Evolutionary conservation across 2,888 invertebrate genomes (phyloP).

Genomic region (Limulus polyphemus): DNA sequence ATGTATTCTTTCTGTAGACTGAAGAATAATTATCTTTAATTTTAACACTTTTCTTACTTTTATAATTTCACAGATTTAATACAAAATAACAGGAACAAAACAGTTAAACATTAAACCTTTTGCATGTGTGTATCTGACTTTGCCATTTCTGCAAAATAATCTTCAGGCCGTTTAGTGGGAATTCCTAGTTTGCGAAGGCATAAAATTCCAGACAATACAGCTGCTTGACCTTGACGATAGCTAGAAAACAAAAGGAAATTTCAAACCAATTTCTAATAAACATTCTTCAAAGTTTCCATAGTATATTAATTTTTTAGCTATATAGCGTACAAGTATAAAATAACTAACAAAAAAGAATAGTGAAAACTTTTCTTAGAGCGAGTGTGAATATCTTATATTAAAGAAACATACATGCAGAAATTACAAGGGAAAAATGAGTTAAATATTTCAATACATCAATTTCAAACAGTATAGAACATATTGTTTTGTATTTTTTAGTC

Average conservation of each 20-base stretch:
- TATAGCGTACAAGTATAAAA: neutral
- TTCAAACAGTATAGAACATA: too few relatives aligned
- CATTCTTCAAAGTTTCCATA: neutral
- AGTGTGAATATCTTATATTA: too few relatives aligned
- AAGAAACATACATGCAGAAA: too few relatives aligned
- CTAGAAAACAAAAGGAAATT: constrained; percentile 27
- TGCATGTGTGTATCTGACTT: constrained; percentile 97
- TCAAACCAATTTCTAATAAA: too few relatives aligned
- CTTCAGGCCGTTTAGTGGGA: constrained; percentile 73
- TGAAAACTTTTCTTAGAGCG: too few relatives aligned
- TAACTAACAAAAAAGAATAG: neutral
- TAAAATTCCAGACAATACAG: constrained; percentile 66
- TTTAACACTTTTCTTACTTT: neutral
- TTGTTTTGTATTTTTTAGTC: too few relatives aligned
- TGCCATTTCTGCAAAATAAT: constrained; percentile 98
- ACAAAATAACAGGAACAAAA: too few relatives aligned
- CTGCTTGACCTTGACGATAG: constrained; percentile 49
- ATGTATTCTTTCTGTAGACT: too few relatives aligned
- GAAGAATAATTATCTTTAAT: too few relatives aligned
- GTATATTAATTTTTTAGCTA: neutral
- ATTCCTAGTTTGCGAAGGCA: constrained; percentile 60
- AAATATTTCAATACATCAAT: too few relatives aligned
- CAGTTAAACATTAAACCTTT: constrained; percentile 43
- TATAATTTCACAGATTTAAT: constrained; percentile 2
- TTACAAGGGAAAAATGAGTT: too few relatives aligned